Evolutionary conservation across 2,797 vertebrate species (phyloP).

Genomic region (Melanotaenia maccullochi): DNA sequence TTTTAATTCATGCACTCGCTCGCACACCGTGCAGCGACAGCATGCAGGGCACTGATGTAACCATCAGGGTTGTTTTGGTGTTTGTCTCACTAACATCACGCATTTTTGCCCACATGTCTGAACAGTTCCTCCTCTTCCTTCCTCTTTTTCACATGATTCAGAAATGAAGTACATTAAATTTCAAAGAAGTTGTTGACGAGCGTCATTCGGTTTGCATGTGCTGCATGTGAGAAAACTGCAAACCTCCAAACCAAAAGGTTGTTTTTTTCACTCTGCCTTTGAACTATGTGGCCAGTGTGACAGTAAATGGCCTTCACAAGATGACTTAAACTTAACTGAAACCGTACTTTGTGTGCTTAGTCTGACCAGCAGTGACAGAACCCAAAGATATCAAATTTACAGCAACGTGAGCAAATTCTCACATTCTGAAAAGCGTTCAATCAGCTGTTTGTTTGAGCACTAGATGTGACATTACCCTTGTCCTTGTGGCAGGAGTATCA

Average conservation of each 20-base stretch:
- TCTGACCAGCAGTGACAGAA: background rate
- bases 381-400: background rate
- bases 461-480: background rate
- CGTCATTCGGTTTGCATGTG: background rate
- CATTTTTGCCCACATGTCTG: background rate
- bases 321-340: background rate
- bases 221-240: background rate
- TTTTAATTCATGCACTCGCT: background rate
- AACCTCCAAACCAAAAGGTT: background rate
- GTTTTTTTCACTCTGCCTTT: background rate
- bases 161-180: background rate
- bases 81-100: background rate
- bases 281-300: background rate
- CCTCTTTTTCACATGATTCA: background rate
- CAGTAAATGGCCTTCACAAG: background rate
- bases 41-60: background rate
- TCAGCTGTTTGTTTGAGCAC: background rate
- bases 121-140: background rate
- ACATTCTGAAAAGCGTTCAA: slow-evolving; percentile 3
- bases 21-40: background rate
- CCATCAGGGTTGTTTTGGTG: background rate
- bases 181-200: background rate
- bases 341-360: background rate
- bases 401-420: background rate
- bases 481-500: background rate